Base-by-base conservation (phyloP, 2,797 vertebrate genomes). In the Botia almorhae region DNA sequence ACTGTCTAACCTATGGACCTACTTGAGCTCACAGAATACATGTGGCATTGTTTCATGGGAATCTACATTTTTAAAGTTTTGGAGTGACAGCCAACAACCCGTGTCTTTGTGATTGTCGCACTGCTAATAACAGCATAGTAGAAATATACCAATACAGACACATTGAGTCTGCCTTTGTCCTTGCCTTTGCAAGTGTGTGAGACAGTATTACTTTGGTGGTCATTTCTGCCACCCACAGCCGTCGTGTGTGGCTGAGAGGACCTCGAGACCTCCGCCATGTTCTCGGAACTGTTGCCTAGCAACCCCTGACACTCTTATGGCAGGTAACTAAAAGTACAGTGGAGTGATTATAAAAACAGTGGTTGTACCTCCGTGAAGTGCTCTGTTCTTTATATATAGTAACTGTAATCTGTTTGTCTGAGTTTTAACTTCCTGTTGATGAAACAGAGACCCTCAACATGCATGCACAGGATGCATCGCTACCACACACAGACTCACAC, bases 241-340 rank as follows among this genome's bases (percentile, higher is more conserved):
- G 6, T 76, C 71, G 81, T 87, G 83, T 85, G 88, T 84, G 87
- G 88, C 76, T 71, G 39, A 56, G 55, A 12, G 68, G 67, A 55
- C 82, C 56, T 69, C 55, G 19, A 82, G 83, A 87, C 88, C 87
- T 85, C 83, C 81, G 61, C 48, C 29, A 64, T 60, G 63, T 61
- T 82, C 69, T 84, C 78, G 72, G 75, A 69, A 72, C 13, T 60
- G 78, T 86, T 85, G 82, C 86, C 76, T 80, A 63, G 84, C 21
- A 74, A 82, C 83, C 21, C 7, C 1, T 80, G 21, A 43, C 16
- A 19, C 19, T 58, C 60, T 73, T 43, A 26, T 69, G 67, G 21
- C 36, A 82, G 67, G 74, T 71, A 79, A 64, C 63, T 36, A 46
- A 50, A 81, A 36, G 69, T 17, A 19, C 11, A 58, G 51, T 64